Conservation (phyloP, 2,888 invertebrate species). For the Argyra leucocephala region DNA sequence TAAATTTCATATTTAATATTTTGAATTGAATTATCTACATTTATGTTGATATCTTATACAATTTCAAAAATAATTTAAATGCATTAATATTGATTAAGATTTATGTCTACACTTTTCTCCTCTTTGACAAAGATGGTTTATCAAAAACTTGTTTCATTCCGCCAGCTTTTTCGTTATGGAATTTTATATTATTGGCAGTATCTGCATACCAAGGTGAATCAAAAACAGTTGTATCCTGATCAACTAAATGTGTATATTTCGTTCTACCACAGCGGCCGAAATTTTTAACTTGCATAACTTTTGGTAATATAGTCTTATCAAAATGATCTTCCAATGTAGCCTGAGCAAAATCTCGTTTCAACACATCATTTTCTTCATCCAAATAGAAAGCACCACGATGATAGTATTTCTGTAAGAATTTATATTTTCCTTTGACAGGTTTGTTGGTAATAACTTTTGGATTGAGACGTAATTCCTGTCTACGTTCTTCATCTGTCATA, state of each 20-base stretch:
- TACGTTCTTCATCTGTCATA: slow-evolving; percentile 93
- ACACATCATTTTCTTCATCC: slow-evolving; percentile 83
- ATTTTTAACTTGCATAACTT: slow-evolving; percentile 99
- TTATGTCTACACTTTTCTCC: slow-evolving; percentile 32
- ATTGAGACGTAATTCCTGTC: slow-evolving; percentile 78
- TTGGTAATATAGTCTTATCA: slow-evolving; percentile 95
- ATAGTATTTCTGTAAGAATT: slow-evolving; percentile 98
- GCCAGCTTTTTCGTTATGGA: slow-evolving; percentile 77
- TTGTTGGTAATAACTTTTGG: slow-evolving; percentile 92
- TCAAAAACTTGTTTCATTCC: slow-evolving; percentile 91
- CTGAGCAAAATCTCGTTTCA: slow-evolving; percentile 87
- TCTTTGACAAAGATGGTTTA: slow-evolving; percentile 55
- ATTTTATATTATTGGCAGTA: slow-evolving; percentile 77
- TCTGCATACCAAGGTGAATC: slow-evolving; percentile 96
- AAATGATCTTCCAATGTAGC: slow-evolving; percentile 98
- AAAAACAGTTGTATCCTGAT: slow-evolving; percentile 96
- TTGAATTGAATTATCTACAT: too few relatives aligned
- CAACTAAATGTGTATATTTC: slow-evolving; percentile 97
- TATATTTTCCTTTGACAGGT: slow-evolving; percentile 94
- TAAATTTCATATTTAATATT: too few relatives aligned
- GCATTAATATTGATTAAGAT: too few relatives aligned
- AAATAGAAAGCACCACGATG: slow-evolving; percentile 98
- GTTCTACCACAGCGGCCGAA: slow-evolving; percentile 97
- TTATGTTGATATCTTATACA: too few relatives aligned
- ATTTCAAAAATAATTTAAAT: too few relatives aligned